Evolutionary conservation across 2,888 invertebrate genomes (phyloP).

Genomic region (Exephanes ischioxanthus): DNA sequence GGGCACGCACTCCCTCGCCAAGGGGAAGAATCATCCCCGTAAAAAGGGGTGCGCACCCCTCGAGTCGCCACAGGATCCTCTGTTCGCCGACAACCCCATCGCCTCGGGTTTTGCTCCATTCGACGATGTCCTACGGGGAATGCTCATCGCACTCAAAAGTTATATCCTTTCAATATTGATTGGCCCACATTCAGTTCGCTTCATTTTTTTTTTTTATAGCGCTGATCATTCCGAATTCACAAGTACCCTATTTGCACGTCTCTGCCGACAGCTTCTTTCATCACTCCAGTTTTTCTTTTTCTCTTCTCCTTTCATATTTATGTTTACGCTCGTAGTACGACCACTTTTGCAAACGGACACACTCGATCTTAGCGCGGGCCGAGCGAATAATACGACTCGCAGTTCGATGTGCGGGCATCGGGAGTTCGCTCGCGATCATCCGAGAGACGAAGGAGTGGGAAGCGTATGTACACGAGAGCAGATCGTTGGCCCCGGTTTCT

Average conservation of each 20-base stretch:
- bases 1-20: constrained; percentile 40
- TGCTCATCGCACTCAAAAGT: background rate
- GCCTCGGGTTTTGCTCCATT: background rate
- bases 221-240: background rate
- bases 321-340: constrained; percentile 35
- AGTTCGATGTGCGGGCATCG: background rate
- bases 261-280: constrained; percentile 58
- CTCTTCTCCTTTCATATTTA: constrained; percentile 22
- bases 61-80: constrained; percentile 33
- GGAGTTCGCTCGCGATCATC: constrained; percentile 20
- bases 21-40: constrained; percentile 54
- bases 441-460: constrained; percentile 20
- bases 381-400: constrained; percentile 23
- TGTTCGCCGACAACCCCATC: constrained; percentile 1
- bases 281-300: constrained; percentile 10
- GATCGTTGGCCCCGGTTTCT: constrained; percentile 64
- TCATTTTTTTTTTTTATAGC: background rate
- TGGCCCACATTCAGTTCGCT: constrained; percentile 2
- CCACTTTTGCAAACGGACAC: constrained; percentile 33
- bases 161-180: constrained; percentile 13
- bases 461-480: constrained; percentile 41
- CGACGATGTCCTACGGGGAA: constrained; percentile 9
- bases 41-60: constrained; percentile 64
- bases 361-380: constrained; percentile 27
- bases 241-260: constrained; percentile 21